These are phyloP conservation scores for Amphiura filiformis DNA, from an alignment of 35 echinoderm and acorn worm species.

Conservation along the genomic window DNA sequence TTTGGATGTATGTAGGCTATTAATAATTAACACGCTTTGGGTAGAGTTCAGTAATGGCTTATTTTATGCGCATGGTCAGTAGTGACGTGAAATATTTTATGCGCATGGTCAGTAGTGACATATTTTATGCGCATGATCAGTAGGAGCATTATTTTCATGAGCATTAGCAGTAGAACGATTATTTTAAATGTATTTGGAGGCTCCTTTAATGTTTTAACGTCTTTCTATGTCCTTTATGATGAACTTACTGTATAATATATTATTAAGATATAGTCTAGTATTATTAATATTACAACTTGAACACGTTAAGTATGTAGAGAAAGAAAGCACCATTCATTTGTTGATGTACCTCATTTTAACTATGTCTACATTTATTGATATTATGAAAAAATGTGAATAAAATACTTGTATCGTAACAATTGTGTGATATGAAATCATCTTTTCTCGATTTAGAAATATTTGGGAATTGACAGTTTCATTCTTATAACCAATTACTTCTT, in stretches of 20 bases:
- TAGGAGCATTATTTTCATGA: neutral
- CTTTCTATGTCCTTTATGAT: neutral
- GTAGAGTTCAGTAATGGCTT: too few species aligned
- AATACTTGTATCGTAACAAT: neutral
- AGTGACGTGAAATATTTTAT: too few species aligned
- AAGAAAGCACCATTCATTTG: neutral
- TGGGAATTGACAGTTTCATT: too few species aligned
- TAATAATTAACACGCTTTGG: too few species aligned
- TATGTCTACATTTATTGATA: neutral
- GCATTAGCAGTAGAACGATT: neutral
- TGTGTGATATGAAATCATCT: too few species aligned
- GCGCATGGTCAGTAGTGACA: neutral
- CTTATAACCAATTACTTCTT: too few species aligned
- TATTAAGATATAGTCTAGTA: neutral
- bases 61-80: too few species aligned
- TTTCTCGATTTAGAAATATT: too few species aligned
- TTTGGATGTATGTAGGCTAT: too few species aligned
- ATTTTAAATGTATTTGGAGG: neutral
- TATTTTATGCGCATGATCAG: neutral
- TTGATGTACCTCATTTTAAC: slow-evolving; percentile 15
- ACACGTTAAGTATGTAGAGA: neutral
- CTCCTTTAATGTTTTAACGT: neutral
- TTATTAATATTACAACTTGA: neutral
- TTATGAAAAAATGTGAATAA: neutral
- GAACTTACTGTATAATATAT: neutral